Evolutionary conservation across 2,888 invertebrate species (phyloP).

Genomic region (Drosophila melanosoma): DNA sequence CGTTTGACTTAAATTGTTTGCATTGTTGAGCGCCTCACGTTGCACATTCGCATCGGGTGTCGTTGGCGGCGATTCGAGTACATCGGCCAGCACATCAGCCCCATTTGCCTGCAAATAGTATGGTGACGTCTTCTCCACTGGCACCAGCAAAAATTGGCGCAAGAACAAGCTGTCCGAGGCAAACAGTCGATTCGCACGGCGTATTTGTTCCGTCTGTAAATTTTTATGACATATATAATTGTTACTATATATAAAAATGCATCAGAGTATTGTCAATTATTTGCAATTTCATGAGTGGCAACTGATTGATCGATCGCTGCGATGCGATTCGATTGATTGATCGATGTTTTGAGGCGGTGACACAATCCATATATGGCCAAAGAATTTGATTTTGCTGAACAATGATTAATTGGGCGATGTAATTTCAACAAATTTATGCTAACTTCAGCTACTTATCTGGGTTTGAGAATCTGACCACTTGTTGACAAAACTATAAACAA

Average conservation of each 20-base stretch:
- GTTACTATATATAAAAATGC: background rate
- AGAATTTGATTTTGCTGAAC: constrained; percentile 5
- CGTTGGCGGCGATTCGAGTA: constrained; percentile 72
- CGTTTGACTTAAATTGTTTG: constrained; percentile 55
- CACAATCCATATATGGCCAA: constrained; percentile 24
- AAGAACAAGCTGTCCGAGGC: constrained; percentile 97
- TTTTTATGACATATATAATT: constrained; percentile 3
- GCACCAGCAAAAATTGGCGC: constrained; percentile 94
- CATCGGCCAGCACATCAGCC: constrained; percentile 55
- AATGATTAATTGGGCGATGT: constrained; percentile 26
- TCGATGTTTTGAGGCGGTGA: constrained; percentile 27
- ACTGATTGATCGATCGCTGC: constrained; percentile 52
- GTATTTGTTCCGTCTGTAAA: constrained; percentile 95
- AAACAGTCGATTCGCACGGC: constrained; percentile 95
- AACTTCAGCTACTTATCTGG: constrained; percentile 26
- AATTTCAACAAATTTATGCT: constrained; percentile 18
- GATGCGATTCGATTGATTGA: constrained; percentile 40
- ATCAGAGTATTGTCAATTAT: constrained; percentile 41
- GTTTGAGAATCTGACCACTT: constrained; percentile 16
- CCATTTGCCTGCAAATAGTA: constrained; percentile 86
- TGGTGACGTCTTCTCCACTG: constrained; percentile 89
- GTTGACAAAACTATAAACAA: constrained; percentile 24
- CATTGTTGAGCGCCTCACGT: constrained; percentile 83
- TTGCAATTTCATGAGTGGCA: constrained; percentile 37
- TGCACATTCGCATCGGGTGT: constrained; percentile 76